phyloP scores from a whole-genome alignment of 1,140 invertebrate species.

The Cryptotermes secundus region DNA sequence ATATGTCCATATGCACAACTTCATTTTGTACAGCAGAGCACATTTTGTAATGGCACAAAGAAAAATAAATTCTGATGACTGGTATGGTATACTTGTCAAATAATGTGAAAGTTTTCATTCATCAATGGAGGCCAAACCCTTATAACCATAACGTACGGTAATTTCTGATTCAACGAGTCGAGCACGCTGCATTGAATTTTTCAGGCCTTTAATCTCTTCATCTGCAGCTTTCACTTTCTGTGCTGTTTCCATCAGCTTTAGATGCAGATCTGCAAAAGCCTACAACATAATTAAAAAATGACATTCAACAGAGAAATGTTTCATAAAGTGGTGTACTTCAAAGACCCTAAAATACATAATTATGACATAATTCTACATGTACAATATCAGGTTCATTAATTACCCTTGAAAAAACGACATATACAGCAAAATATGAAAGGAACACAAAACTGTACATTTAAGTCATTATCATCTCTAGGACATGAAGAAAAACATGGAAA shows the following conservation, averaged over 20 bases:
- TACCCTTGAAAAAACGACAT: background rate
- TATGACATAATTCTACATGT: background rate
- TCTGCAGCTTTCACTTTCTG: slow-evolving; percentile 79
- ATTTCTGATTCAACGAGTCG: slow-evolving; percentile 67
- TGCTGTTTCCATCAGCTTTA: slow-evolving; percentile 77
- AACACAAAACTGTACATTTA: background rate
- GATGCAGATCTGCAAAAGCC: slow-evolving; percentile 80
- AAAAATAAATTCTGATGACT: too few relatives aligned
- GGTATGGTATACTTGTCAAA: too few relatives aligned
- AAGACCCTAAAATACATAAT: background rate
- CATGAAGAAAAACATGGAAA: too few relatives aligned
- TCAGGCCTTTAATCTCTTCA: slow-evolving; percentile 72
- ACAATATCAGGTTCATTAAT: background rate
- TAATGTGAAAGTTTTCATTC: too few relatives aligned
- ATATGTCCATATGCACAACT: too few relatives aligned
- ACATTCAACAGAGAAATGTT: background rate
- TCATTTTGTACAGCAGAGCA: too few relatives aligned
- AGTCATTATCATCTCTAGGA: too few relatives aligned
- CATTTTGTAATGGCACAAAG: too few relatives aligned
- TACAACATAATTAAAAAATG: slow-evolving; percentile 42
- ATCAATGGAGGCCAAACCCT: too few relatives aligned
- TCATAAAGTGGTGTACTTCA: too few relatives aligned
- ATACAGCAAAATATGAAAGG: background rate
- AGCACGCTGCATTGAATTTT: slow-evolving; percentile 66
- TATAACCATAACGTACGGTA: slow-evolving; percentile 45